phyloP scores from a whole-genome alignment of 2,113 vertebrate species.

The Sprattus sprattus region DNA sequence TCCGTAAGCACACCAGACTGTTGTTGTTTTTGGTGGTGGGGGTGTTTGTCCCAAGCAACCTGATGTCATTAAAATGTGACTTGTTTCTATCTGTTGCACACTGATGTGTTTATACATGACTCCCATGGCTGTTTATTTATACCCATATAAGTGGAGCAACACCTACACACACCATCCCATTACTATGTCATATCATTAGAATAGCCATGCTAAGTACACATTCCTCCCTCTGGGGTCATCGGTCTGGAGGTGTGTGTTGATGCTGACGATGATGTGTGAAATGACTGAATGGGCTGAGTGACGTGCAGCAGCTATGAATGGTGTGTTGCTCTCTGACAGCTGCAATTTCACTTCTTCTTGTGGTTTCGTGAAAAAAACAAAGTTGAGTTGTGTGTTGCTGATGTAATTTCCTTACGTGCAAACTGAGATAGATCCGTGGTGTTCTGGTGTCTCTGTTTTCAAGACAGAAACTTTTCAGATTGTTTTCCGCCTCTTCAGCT shows the following conservation, averaged over 20 bases:
- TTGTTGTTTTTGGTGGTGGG: background rate
- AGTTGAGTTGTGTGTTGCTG: conserved; percentile 16
- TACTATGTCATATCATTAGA: background rate
- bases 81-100: background rate
- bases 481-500: background rate
- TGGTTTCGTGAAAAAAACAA: background rate
- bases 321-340: background rate
- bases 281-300: conserved; percentile 41
- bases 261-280: background rate
- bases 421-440: background rate
- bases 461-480: background rate
- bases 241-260: background rate
- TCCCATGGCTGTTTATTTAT: background rate
- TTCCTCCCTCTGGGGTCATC: background rate
- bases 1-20: background rate
- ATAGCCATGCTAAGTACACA: background rate
- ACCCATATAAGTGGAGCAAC: background rate
- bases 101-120: background rate
- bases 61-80: background rate
- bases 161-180: background rate
- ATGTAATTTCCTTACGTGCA: conserved; percentile 46
- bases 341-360: conserved; percentile 54
- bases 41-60: conserved; percentile 3
- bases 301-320: conserved; percentile 46
- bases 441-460: background rate